These are phyloP conservation scores for Scleropages formosus DNA, from an alignment of 2,797 vertebrate species.

Conservation along the genomic window DNA sequence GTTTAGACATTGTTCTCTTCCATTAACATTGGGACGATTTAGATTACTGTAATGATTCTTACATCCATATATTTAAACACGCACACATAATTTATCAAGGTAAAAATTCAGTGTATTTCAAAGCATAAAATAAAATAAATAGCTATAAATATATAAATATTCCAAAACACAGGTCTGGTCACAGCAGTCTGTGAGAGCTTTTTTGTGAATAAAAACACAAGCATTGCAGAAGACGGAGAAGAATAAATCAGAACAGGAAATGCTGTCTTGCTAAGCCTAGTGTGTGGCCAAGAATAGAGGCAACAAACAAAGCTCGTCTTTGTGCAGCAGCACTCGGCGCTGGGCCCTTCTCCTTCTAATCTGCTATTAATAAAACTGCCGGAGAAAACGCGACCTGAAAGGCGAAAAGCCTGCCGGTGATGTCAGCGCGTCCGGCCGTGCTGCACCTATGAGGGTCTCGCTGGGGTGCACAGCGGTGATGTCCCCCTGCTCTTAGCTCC, in stretches of 20 bases:
- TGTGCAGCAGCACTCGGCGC: conserved; percentile 55
- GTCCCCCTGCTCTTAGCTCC: not conserved
- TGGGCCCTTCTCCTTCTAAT: conserved; percentile 60
- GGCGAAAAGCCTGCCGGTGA: conserved; percentile 56
- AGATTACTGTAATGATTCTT: too few relatives aligned
- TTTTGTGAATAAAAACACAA: conserved; percentile 5
- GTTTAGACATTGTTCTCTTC: too few relatives aligned
- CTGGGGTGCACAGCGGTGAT: not conserved
- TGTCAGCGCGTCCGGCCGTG: conserved; percentile 52
- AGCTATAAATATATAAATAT: too few relatives aligned
- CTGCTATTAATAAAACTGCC: conserved; percentile 75
- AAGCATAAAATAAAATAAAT: too few relatives aligned
- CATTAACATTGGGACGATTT: too few relatives aligned
- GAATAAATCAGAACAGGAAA: conserved; percentile 70
- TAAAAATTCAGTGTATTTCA: too few relatives aligned
- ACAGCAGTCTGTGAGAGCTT: conserved; percentile 37
- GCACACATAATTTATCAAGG: too few relatives aligned
- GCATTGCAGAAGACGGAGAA: conserved; percentile 56
- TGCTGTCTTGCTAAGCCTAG: conserved; percentile 63
- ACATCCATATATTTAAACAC: too few relatives aligned
- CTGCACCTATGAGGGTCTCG: conserved; percentile 2
- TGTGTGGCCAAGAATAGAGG: conserved; percentile 67
- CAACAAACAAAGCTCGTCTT: conserved; percentile 70
- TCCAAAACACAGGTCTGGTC: conserved; percentile 55
- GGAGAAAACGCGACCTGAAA: conserved; percentile 40